Evolutionary conservation across 2,113 vertebrate species (phyloP).

Genomic region (Xenotilapia flavipinnis): DNA sequence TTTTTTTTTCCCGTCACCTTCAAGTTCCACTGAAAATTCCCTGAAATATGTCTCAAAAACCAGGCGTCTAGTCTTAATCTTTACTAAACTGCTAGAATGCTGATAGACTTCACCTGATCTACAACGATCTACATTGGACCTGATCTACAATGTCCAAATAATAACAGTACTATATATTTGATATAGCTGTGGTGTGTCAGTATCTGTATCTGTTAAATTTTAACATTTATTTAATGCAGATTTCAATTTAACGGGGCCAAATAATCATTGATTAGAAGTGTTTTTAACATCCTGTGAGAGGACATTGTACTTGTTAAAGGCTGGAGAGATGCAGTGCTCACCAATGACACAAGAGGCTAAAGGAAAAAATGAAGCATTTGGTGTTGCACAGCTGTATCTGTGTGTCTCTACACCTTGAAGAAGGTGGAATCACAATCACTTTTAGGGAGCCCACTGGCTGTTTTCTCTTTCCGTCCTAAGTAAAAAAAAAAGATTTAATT

Average conservation of each 20-base stretch:
- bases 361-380: not conserved
- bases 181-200: not conserved
- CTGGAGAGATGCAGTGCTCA: not conserved
- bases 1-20: not conserved
- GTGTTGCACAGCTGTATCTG: not conserved
- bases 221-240: not conserved
- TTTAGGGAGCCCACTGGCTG: not conserved
- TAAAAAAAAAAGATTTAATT: not conserved
- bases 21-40: not conserved
- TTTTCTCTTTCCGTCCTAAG: not conserved
- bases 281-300: not conserved
- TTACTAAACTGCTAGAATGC: not conserved
- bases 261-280: not conserved
- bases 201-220: not conserved
- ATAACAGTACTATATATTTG: not conserved
- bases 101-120: not conserved
- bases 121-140: fast-evolving
- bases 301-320: not conserved
- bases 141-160: not conserved
- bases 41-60: not conserved
- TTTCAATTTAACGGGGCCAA: not conserved
- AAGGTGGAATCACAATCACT: not conserved
- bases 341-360: not conserved
- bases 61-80: not conserved
- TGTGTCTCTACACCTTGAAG: not conserved